Evolutionary conservation across 2,888 invertebrate genomes (phyloP), one percentile per base, ranked within the genome.

Genomic region (Alcis repandata): DNA sequence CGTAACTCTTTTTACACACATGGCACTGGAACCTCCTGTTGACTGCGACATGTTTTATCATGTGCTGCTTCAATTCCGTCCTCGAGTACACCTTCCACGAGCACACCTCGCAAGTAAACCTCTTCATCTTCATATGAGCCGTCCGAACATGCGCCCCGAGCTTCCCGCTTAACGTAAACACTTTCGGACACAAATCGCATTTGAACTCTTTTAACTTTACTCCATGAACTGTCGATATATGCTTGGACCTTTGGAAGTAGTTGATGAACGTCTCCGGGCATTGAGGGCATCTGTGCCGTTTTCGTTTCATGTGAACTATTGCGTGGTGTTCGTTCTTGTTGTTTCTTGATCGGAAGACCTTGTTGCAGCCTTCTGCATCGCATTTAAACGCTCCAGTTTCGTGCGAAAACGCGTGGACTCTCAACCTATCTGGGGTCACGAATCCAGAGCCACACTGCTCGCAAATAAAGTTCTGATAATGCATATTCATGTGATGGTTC

Each of bases 71-170:
- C n/a, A 94, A 80, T 59, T 94, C 94, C 0, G 92, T 92, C 32
- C 91, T 93, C 0, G 94, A 93, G 69, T 93, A 94, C 72, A 94
- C 94, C 59, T 91, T 90, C 86, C 94, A 94, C 10, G 94, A 94
- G 49, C 94, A 94, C 0, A 92, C 79, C 11, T 89, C 85, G 59
- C 94, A 94, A 0, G 89, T 78, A 45, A 90, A 89, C 4, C 93
- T 70, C 63, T 92, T 93, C 56, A 88, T 71, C 63, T 92, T 93
- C 17, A 94, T 83, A 77, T 94, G 94, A 0, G 93, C 88, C 0
- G 88, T 84, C 8, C 83, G 78, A 0, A 90, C 74, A 56, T 93
- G 93, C 0, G 86, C 85, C 0, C 88, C 86, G 3, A 91, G 74
- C 63, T 91, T 91, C 0, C 92, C 92, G 56, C 91, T 91, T 0